Base-by-base conservation (phyloP, 2,113 vertebrate genomes). In the Onychostruthus taczanowskii region DNA sequence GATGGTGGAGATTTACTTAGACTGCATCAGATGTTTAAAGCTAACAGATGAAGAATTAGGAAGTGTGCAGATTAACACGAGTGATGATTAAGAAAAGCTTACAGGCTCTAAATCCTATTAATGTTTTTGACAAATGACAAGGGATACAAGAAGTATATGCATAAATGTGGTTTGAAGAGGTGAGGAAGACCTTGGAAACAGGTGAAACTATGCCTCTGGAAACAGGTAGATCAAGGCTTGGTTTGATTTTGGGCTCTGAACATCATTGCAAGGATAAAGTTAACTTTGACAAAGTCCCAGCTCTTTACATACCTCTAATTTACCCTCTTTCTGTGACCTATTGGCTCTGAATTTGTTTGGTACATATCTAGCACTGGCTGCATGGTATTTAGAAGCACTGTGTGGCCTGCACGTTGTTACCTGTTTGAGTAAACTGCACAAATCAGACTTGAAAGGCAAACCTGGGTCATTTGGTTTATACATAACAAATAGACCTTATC, bases 41-140 rank as follows among this genome's bases (percentile, higher is more conserved):
- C 56, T 50, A 72, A 78, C 84, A 97, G 96, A 96, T 90, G 86
- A 97, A 86, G 85, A 94, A 96, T 97, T 95, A 98, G 72, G 53
- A 95, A 94, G 95, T 96, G 92, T 87, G 59, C 46, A 95, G 95
- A 97, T 97, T 96, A 96, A 89, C 94, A 93, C 56, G 2, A 95
- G 58, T 81, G 78, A 89, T 93, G 82, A 81, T 83, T 90, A 92
- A 90, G 62, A 93, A 93, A 94, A 96, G 96, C 95, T 96, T 96
- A 94, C 72, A 80, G 89, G 61, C 69, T 96, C 53, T 92, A 87
- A 97, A 93, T 87, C 88, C 53, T 95, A 52, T 91, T 95, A 92
- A 93, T 49, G 61, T 89, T 80, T 86, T 47, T 94, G 77, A 47
- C 47, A 82, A 93, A 90, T 81, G 66, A 50, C 39, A 92, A 92